These are phyloP conservation scores for Apodemia mormo DNA, from an alignment of 2,888 invertebrate genomes.

Conservation along the genomic window DNA sequence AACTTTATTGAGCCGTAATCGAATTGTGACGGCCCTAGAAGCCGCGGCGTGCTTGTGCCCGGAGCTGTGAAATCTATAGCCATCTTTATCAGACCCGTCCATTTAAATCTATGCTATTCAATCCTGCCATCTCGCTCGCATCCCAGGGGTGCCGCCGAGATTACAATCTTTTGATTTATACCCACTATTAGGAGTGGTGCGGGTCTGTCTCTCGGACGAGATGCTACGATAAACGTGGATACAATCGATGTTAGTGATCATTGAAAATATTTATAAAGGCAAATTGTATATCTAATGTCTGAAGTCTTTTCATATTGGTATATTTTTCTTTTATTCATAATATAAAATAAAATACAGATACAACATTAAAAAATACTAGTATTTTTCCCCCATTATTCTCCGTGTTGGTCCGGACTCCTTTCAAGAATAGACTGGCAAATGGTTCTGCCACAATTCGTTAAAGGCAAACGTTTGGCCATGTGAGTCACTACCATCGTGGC, in stretches of 20 bases:
- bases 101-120: constrained; percentile 82
- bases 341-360: too few relatives aligned
- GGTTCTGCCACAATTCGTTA: too few relatives aligned
- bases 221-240: constrained; percentile 70
- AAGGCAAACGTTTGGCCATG: too few relatives aligned
- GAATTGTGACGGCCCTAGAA: constrained; percentile 80
- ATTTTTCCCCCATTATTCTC: too few relatives aligned
- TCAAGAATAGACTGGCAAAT: too few relatives aligned
- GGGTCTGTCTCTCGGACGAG: constrained; percentile 73
- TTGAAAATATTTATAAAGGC: constrained; percentile 61
- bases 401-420: too few relatives aligned
- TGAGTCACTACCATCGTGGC: too few relatives aligned
- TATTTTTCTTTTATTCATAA: too few relatives aligned
- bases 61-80: constrained; percentile 69
- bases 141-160: constrained; percentile 80
- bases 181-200: constrained; percentile 80
- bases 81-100: constrained; percentile 78
- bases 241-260: constrained; percentile 73
- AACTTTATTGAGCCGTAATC: constrained; percentile 82
- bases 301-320: not conserved
- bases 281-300: not conserved
- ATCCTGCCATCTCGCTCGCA: constrained; percentile 79
- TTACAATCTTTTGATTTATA: constrained; percentile 83
- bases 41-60: constrained; percentile 52
- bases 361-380: too few relatives aligned